Evolutionary conservation across 2,888 invertebrate species (phyloP), one percentile per base, ranked within the genome.

Genomic region (Calameuta filiformis): DNA sequence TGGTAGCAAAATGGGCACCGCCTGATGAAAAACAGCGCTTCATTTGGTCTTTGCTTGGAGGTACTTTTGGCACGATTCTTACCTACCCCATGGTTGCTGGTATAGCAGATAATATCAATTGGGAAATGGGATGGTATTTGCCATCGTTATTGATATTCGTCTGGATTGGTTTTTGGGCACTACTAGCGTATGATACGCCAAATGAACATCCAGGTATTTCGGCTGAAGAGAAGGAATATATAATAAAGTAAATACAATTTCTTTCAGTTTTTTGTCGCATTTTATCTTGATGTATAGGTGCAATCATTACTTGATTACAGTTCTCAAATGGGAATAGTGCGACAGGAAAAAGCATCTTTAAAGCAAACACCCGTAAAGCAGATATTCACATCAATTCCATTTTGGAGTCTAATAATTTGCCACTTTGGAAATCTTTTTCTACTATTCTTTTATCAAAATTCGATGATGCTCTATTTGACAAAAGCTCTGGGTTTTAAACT

Each of bases 381-480:
- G 40, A 94, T 96, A 68, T 81, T 94, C 30, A 89, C 93, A 1
- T 96, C 96, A 0, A 82, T 95, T 74, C 96, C 96, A 30, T 96
- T 96, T 89, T 92, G 95, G 91, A 94, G 95, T 0, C 92, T 96
- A 86, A 84, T 93, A 12, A 85, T 95, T 1, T 92, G 95, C 35
- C 96, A 96, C 85, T 96, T 95, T 85, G 96, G 96, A 69, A 96
- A 95, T 87, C 92, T 96, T 79, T 96, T 96, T 94, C 95, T 96
- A 1, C 89, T 96, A 37, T 96, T 95, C 90, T 95, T 96, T 88
- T 93, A 96, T 75, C 94, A 96, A 91, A 96, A 95, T 0, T 95
- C 95, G 68, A 95, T 96, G 73, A 96, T 96, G 11, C 95, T 95
- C 84, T 96, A 95, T 88, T 93, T 96, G 86, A 95, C 95, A 71